phyloP scores from a whole-genome alignment of 2,888 invertebrate genomes.

The Apoda limacodes region DNA sequence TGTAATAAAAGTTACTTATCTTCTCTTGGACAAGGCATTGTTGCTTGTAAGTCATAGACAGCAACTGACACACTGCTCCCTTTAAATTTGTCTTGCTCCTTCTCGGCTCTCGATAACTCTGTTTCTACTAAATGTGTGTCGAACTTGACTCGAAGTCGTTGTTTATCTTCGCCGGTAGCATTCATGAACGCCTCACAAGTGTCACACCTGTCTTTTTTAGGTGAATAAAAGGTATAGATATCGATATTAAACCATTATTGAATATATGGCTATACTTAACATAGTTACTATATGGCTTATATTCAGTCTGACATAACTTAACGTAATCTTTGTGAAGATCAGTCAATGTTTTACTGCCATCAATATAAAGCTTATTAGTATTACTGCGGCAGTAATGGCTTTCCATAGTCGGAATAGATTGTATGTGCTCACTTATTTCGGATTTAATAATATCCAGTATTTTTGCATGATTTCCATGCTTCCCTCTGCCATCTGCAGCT shows the following conservation, averaged over 20 bases:
- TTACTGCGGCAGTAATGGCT: constrained; percentile 9
- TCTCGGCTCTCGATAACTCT: constrained; percentile 12
- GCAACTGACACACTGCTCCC: constrained; percentile 7
- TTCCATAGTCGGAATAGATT: constrained; percentile 10
- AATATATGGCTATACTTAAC: constrained; percentile 12
- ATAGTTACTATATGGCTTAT: no score
- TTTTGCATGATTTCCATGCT: constrained; percentile 3
- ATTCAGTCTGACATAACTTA: constrained; percentile 7
- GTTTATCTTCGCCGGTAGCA: no score
- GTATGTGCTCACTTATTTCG: constrained; percentile 9
- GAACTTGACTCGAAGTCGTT: constrained; percentile 7
- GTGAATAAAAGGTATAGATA: constrained; percentile 11
- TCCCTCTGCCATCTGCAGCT: constrained; percentile 7
- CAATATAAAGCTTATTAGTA: constrained; percentile 11
- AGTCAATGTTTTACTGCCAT: constrained; percentile 10
- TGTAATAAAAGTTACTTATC: constrained; percentile 8
- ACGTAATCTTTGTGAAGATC: constrained; percentile 9
- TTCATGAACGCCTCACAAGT: constrained; percentile 11
- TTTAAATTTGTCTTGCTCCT: constrained; percentile 13
- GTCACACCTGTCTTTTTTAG: constrained; percentile 13
- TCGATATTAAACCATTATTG: constrained; percentile 13
- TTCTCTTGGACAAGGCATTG: constrained; percentile 9
- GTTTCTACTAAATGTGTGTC: constrained; percentile 12
- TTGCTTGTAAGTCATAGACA: constrained; percentile 15
- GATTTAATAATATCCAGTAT: constrained; percentile 6